Conservation (phyloP, 2,113 vertebrate genomes). For the Rhinolophus sinicus region DNA sequence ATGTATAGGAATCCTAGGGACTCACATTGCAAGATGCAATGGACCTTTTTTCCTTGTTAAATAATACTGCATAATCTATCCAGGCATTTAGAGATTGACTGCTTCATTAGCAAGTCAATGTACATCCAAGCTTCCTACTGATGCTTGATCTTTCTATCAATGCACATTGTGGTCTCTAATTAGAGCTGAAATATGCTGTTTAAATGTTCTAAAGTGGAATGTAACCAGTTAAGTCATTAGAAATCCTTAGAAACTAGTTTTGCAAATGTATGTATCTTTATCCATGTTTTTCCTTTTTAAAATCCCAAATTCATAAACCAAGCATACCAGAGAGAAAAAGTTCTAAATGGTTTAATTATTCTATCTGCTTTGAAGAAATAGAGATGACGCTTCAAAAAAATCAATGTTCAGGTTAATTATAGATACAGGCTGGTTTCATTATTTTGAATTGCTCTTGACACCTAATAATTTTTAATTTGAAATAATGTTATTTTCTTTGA, state of each 20-base stretch:
- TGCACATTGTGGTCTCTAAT: constrained; percentile 20
- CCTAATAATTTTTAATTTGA: constrained; percentile 32
- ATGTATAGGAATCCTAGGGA: constrained; percentile 10
- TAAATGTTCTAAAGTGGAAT: constrained; percentile 55
- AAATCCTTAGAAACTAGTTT: constrained; percentile 46
- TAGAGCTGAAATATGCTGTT: constrained; percentile 39
- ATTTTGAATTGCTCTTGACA: constrained; percentile 25
- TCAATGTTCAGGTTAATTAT: constrained; percentile 31
- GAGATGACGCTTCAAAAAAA: constrained; percentile 27
- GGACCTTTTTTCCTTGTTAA: constrained; percentile 12
- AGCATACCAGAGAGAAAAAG: not conserved
- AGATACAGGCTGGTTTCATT: not conserved
- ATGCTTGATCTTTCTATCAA: constrained; percentile 49
- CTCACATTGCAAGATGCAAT: not conserved
- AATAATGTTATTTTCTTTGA: constrained; percentile 33
- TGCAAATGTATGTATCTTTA: constrained; percentile 41
- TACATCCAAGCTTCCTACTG: constrained; percentile 47
- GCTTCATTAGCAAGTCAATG: constrained; percentile 70
- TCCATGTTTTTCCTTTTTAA: constrained; percentile 48
- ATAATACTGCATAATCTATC: constrained; percentile 43
- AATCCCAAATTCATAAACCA: constrained; percentile 38
- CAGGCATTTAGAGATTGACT: constrained; percentile 54
- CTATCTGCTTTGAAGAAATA: constrained; percentile 49
- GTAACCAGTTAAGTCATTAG: constrained; percentile 47
- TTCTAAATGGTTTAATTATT: constrained; percentile 60